Base-by-base conservation (phyloP, 2,113 vertebrate species). In the Salvelinus fontinalis region DNA sequence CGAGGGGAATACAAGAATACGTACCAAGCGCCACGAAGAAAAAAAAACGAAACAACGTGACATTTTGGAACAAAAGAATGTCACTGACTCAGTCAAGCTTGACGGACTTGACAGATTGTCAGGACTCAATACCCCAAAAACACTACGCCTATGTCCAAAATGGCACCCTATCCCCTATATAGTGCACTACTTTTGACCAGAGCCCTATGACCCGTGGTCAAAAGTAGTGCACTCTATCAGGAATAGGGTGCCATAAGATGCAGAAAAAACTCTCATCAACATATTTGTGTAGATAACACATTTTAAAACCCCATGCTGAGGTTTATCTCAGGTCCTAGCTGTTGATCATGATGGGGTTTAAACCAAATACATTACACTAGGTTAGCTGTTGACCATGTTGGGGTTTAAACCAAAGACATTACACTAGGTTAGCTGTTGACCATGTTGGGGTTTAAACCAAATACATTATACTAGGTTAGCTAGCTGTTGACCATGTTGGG, bases 11-110 rank as follows among this genome's bases (percentile, higher is more conserved):
- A 44, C 39, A 11, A 44, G 65, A 49, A 51, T 39, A 71, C 65
- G 73, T 73, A 87, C 62, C 80, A 54, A 84, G 81, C 76, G 78
- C 78, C 72, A 29, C 31, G 34, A 78, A 71, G 62, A 75, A 76
- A 3, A 57, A 57, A 39, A 65, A 77, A 79, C 14, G 1, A 54
- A 16, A 54, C 49, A 14, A 51, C 2, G 54, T 14, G 8, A 62
- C 59, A 62, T 22, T 62, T 62, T 22, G 8, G 59, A 62, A 62
- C n/a, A 62, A 62, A 20, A 22, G 3, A 62, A 22, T 22, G 18
- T 62, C 7, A 60, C 20, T n/a, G 59, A 22, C 16, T 60, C 49
- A 5, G 59, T n/a, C 20, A n/a, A 8, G 59, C 6, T n/a, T n/a
- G 18, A 16, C n/a, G 11, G 59, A 16, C 13, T 6, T n/a, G 59